Percentiles rank a stretch among this genome's conserved stretches.
These are phyloP conservation scores for Chaitophorus viminalis DNA, from an alignment of 2,888 invertebrate genomes.

Conservation along the genomic window DNA sequence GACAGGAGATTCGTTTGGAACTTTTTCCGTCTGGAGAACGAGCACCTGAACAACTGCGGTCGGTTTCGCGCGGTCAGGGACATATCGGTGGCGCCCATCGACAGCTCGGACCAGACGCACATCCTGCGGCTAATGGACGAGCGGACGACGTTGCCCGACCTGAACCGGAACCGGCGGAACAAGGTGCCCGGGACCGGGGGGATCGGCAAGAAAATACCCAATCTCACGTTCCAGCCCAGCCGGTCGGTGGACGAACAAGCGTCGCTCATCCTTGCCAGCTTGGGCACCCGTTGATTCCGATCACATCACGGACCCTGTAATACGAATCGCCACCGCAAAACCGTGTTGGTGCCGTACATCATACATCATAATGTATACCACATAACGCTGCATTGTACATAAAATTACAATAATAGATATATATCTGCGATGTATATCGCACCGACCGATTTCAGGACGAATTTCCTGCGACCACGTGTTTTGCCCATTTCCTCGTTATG, in stretches of 20 bases:
- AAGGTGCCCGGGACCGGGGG: constrained; percentile 22
- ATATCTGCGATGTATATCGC: too few relatives aligned
- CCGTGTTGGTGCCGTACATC: too few relatives aligned
- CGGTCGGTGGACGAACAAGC: constrained; percentile 54
- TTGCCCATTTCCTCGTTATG: background rate
- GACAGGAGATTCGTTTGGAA: constrained; percentile 96
- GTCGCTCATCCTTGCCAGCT: constrained; percentile 42
- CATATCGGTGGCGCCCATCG: constrained; percentile 93
- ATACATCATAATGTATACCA: too few relatives aligned
- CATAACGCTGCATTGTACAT: too few relatives aligned
- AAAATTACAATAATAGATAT: too few relatives aligned
- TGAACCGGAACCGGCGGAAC: constrained; percentile 70
- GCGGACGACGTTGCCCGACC: constrained; percentile 85
- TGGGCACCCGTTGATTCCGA: constrained; percentile 38
- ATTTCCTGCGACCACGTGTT: background rate
- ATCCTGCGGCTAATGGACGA: constrained; percentile 97
- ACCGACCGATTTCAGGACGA: background rate
- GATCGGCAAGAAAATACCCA: constrained; percentile 56
- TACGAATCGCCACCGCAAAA: too few relatives aligned
- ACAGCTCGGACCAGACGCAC: constrained; percentile 90
- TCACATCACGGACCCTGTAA: background rate
- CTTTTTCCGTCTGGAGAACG: constrained; percentile 98
- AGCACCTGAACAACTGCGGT: constrained; percentile 99
- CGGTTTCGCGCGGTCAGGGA: constrained; percentile 98
- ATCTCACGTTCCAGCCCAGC: constrained; percentile 51